Conservation (phyloP, 2,888 invertebrate species). For the Glomeris marginata region DNA sequence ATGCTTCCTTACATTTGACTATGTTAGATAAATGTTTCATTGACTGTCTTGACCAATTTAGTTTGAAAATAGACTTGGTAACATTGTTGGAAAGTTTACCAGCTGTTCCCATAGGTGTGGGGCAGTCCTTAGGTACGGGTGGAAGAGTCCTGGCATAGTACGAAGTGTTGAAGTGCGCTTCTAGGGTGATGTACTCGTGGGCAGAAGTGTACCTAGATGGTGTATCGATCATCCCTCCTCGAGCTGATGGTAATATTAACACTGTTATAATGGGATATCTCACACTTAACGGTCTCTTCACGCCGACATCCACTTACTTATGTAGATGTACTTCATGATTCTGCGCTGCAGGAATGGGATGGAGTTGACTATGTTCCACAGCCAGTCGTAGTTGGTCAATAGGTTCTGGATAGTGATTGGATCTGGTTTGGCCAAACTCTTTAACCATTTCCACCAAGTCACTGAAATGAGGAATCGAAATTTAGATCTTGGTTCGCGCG, state of each 20-base stretch:
- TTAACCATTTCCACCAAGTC: conserved; percentile 6
- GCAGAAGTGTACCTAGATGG: conserved; percentile 27
- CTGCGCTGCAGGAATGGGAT: conserved; percentile 7
- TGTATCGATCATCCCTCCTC: conserved; percentile 26
- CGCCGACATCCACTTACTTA: conserved; percentile 23
- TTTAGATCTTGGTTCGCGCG: too few relatives aligned
- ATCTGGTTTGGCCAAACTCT: conserved; percentile 21
- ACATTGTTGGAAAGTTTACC: too few relatives aligned
- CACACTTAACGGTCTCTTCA: not conserved
- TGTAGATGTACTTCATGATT: conserved; percentile 26
- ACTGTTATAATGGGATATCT: not conserved
- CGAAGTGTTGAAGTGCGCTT: conserved; percentile 26
- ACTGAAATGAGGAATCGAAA: conserved; percentile 5
- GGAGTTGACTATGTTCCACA: conserved; percentile 27
- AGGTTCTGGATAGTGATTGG: conserved; percentile 23
- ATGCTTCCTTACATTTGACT: too few relatives aligned
- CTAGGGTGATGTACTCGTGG: conserved; percentile 28
- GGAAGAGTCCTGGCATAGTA: conserved; percentile 28
- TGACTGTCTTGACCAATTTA: too few relatives aligned
- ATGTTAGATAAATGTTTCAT: too few relatives aligned
- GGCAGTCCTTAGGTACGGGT: conserved; percentile 29
- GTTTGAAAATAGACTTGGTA: too few relatives aligned
- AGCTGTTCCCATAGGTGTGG: conserved; percentile 30
- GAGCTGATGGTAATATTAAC: conserved; percentile 20
- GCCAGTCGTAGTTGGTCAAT: conserved; percentile 24